These are phyloP conservation scores for Lysandra bellargus DNA, from an alignment of 2,888 invertebrate species.

Conservation along the genomic window DNA sequence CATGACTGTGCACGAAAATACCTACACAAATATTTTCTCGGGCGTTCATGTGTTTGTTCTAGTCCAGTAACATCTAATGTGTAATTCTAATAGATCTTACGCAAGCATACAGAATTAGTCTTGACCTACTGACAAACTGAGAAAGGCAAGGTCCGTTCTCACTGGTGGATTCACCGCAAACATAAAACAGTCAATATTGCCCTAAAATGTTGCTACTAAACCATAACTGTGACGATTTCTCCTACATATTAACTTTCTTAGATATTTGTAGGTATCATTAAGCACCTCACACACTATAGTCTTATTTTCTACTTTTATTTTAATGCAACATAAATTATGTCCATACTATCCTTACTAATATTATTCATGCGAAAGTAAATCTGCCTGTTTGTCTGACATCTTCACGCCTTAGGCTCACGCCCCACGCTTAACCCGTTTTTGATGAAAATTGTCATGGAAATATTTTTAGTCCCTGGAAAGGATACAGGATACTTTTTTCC, in stretches of 20 bases:
- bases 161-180: neutral
- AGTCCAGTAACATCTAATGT: conserved; percentile 3
- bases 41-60: neutral
- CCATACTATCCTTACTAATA: too few relatives aligned
- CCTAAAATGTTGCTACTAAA: neutral
- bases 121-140: conserved; percentile 10
- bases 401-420: too few relatives aligned
- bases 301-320: neutral
- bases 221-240: neutral
- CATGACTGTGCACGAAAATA: neutral
- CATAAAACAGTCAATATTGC: neutral
- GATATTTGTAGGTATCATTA: neutral
- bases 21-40: neutral
- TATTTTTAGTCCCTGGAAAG: neutral
- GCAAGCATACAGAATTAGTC: conserved; percentile 10
- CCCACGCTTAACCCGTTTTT: too few relatives aligned
- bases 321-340: neutral
- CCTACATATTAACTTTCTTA: neutral
- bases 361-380: too few relatives aligned
- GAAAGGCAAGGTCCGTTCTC: neutral
- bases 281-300: neutral
- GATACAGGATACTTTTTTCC: too few relatives aligned
- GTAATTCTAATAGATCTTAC: conserved; percentile 23
- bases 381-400: too few relatives aligned
- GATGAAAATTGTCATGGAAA: neutral